phyloP scores from a whole-genome alignment of 2,888 invertebrate species.

The Balanococcus diminutus region DNA sequence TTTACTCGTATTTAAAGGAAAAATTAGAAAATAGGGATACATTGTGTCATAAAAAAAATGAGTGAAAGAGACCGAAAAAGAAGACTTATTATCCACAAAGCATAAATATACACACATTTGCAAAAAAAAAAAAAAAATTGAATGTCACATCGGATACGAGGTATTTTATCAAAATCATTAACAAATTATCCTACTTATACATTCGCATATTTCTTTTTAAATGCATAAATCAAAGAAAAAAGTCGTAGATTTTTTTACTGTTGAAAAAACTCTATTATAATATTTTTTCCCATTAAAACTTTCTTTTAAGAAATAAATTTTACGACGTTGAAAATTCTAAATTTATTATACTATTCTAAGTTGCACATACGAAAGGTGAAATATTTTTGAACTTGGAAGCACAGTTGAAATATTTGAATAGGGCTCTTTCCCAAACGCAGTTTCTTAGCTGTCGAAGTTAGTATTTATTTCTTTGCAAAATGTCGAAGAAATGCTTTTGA shows the following conservation, averaged over 20 bases:
- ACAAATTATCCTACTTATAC: conserved; percentile 6
- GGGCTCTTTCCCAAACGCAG: conserved; percentile 10
- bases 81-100: no score
- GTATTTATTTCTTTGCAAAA: conserved; percentile 35
- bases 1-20: no score
- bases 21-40: no score
- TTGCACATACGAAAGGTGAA: conserved; percentile 37
- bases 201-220: conserved; percentile 10
- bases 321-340: conserved; percentile 36
- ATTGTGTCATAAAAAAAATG: no score
- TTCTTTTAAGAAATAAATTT: conserved; percentile 20
- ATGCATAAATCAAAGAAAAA: conserved; percentile 23
- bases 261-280: conserved; percentile 7
- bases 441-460: conserved; percentile 27
- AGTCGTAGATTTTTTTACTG: neutral
- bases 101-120: no score
- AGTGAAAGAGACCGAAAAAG: no score
- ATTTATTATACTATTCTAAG: conserved; percentile 31
- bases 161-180: neutral
- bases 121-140: neutral
- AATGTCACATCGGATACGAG: neutral
- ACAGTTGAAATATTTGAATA: conserved; percentile 33
- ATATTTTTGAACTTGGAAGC: conserved; percentile 35
- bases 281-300: conserved; percentile 42
- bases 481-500: conserved; percentile 31